These are phyloP conservation scores for Lapara coniferarum DNA, from an alignment of 2,888 invertebrate species.

Conservation along the genomic window DNA sequence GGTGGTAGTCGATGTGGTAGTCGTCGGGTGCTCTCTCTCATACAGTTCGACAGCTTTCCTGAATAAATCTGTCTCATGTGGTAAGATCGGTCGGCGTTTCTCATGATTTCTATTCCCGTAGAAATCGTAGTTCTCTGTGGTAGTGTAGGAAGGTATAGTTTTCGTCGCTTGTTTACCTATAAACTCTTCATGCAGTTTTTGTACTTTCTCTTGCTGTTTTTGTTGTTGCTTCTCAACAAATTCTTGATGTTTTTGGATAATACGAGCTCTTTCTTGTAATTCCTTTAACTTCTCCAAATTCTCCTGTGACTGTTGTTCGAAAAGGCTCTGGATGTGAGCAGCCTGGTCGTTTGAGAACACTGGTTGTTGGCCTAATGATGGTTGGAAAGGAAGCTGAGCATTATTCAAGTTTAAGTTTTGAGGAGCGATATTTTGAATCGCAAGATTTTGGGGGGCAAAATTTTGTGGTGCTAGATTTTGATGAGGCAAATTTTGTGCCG, in stretches of 20 bases:
- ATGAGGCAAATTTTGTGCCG: slow-evolving; percentile 52
- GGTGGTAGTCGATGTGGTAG: slow-evolving; percentile 87
- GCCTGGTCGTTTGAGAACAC: slow-evolving; percentile 78
- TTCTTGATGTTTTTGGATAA: slow-evolving; percentile 90
- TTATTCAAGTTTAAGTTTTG: slow-evolving; percentile 62
- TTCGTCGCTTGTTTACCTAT: slow-evolving; percentile 87
- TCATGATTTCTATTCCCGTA: slow-evolving; percentile 66
- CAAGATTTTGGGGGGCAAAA: background rate
- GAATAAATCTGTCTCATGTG: slow-evolving; percentile 86
- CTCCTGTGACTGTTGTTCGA: slow-evolving; percentile 85
- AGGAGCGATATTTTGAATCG: slow-evolving; percentile 33
- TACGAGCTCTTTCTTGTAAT: slow-evolving; percentile 87
- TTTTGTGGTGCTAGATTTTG: slow-evolving; percentile 6
- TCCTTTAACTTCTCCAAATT: slow-evolving; percentile 85
- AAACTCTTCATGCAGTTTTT: slow-evolving; percentile 88
- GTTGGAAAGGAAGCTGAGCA: slow-evolving; percentile 71
- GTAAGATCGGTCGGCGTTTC: slow-evolving; percentile 79
- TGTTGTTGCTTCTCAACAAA: slow-evolving; percentile 91
- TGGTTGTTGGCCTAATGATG: slow-evolving; percentile 66
- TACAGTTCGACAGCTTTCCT: slow-evolving; percentile 86
- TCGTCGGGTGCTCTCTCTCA: slow-evolving; percentile 87
- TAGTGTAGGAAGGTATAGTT: slow-evolving; percentile 77
- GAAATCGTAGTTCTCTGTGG: slow-evolving; percentile 77
- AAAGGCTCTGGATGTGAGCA: slow-evolving; percentile 81
- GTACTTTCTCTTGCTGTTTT: slow-evolving; percentile 89